A percentile compares a stretch with the other conserved stretches of the same genome.
These are phyloP conservation scores for Smittia aterrima DNA, from an alignment of 2,888 invertebrate genomes.

Conservation along the genomic window DNA sequence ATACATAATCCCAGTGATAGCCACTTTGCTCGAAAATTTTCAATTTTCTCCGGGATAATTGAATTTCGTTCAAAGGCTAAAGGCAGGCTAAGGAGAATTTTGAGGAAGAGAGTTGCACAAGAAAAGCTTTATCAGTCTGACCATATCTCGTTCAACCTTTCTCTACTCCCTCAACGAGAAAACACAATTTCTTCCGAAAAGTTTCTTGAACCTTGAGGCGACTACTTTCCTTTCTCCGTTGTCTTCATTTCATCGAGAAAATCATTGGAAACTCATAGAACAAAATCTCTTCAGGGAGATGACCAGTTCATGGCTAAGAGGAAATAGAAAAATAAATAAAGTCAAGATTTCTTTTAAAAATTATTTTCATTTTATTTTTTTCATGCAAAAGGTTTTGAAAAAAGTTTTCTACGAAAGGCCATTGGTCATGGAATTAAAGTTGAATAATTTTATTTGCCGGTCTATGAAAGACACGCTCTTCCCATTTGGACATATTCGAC, in stretches of 20 bases:
- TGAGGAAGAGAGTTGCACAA: background rate
- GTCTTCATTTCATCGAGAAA: no score
- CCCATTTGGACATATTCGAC: background rate
- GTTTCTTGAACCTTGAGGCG: background rate
- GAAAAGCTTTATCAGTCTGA: background rate
- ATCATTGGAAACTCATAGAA: no score
- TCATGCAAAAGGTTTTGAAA: no score
- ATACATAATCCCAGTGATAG: background rate
- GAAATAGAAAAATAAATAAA: no score
- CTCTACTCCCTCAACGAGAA: background rate
- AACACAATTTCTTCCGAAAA: background rate
- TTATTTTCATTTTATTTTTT: no score
- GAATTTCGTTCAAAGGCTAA: slow-evolving; percentile 18
- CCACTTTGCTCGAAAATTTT: slow-evolving; percentile 22
- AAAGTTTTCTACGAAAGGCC: no score
- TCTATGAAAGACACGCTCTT: background rate
- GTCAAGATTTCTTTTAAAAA: no score
- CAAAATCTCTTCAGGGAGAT: no score
- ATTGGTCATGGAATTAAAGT: no score
- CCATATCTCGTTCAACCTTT: background rate
- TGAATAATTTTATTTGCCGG: no score
- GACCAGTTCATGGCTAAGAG: no score
- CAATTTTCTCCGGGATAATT: slow-evolving; percentile 23
- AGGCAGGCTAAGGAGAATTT: background rate
- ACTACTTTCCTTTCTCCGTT: background rate